Percentiles rank a stretch among this genome's conserved stretches.
These are phyloP conservation scores for Watersipora subatra DNA, from an alignment of 1,140 invertebrate genomes.

Conservation along the genomic window DNA sequence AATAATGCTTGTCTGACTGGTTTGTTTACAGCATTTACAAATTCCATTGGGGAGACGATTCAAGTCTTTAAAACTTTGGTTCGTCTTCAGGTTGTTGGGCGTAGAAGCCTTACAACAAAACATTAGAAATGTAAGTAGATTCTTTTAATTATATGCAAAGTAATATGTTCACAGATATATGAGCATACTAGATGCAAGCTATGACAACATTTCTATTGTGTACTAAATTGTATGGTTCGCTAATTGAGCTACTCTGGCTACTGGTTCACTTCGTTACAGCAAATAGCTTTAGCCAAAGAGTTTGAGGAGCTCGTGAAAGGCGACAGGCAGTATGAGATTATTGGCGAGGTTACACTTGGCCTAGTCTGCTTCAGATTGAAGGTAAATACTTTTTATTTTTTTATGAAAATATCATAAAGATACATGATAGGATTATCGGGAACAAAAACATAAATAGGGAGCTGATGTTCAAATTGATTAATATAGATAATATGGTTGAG, in stretches of 20 bases:
- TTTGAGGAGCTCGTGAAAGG: conserved; percentile 56
- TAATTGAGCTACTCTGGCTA: no score
- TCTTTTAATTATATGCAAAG: neutral
- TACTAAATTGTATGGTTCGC: no score
- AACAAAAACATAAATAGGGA: no score
- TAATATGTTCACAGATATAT: neutral
- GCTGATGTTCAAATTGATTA: no score
- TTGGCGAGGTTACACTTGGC: conserved; percentile 80
- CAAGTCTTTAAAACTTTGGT: conserved; percentile 85
- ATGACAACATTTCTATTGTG: no score
- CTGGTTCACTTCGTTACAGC: no score
- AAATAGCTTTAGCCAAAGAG: conserved; percentile 57
- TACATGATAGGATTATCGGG: no score
- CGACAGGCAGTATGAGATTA: conserved; percentile 75
- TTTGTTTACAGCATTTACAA: conserved; percentile 70
- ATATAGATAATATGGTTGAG: no score
- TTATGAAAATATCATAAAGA: no score
- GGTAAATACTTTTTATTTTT: conserved; percentile 44
- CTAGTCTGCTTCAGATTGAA: conserved; percentile 75
- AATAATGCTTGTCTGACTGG: no score
- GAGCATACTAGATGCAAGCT: no score
- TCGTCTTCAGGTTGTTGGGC: conserved; percentile 71
- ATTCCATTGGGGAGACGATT: conserved; percentile 80
- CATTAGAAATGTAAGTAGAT: conserved; percentile 51
- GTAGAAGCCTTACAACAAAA: conserved; percentile 61